Evolutionary conservation across 2,888 invertebrate genomes (phyloP), one percentile per base, ranked within the genome.

Genomic region (Campoplex capitator): DNA sequence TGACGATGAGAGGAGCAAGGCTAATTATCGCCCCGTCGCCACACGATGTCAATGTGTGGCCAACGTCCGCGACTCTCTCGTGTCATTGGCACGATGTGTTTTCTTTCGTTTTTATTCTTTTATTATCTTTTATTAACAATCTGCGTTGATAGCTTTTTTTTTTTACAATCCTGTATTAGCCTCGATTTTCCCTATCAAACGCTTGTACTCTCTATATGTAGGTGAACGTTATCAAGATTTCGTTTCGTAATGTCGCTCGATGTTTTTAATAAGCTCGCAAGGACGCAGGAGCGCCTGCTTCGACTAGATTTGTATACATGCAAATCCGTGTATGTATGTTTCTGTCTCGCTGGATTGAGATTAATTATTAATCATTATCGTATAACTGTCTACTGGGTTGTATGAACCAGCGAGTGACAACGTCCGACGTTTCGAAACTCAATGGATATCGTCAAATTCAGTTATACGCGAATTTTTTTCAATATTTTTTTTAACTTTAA

Each of bases 221-320:
- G 81, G 82, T 85, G 88, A 87, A 78, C 87, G 88, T 88, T 89
- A 89, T 89, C 88, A 87, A 88, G 86, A 88, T 89, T 58, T 62
- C 62, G 84, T 89, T 89, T 88, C 86, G 86, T 88, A 89, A 89
- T 56, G 88, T 88, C 88, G 82, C 65, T 83, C 83, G 73, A 77
- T 76, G 32, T 65, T 62, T 88, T 88, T 88, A 88, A 89, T 88
- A 79, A 81, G 79, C 84, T 81, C 82, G 78, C 88, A 88, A 89
- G 88, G 89, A 89, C 88, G 84, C 81, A 56, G 83, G 77, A 84
- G 78, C 79, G 74, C 75, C 79, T 70, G 65, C 79, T 80, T 71
- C 62, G 38, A 62, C 70, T 67, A 51, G n/a, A 23, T 23, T 23
- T 23, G 45, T 70, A 62, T 58, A 45, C 58, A 48, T 70, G 58